Base-by-base conservation (phyloP, 2,797 vertebrate genomes). In the Ambastaia sidthimunki region DNA sequence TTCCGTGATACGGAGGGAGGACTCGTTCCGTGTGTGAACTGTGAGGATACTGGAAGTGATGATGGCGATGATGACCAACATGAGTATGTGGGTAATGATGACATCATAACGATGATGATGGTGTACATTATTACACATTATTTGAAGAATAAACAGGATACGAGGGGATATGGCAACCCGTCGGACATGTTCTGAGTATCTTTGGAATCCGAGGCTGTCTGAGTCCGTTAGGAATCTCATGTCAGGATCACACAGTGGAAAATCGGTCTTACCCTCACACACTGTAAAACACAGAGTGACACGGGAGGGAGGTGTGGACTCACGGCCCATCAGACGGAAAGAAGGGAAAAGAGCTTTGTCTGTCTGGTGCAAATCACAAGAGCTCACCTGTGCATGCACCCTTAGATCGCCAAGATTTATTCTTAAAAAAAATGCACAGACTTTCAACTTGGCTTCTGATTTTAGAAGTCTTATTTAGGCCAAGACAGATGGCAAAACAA, bases 171-270 rank as follows among this genome's bases (percentile, higher is more conserved):
- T 80, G 89, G 82, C 77, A 85, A 86, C 85, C 84, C 83, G 73
- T 84, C 71, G 84, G 90, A 90, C 89, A 90, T 86, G 83, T 28
- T 48, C 86, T 85, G 80, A 86, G 80, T 55, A 82, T 41, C 83
- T 84, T 82, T 87, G 89, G 89, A 90, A 91, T 91, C 82, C 79
- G 23, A 62, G 44, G 48, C 37, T 23, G 71, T 81, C 86, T 90
- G 83, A 79, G 79, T 75, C 80, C 86, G 89, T 78, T 79, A 90
- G 85, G 86, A 91, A 92, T 85, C 82, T 81, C 41, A 65, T 85
- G 80, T 80, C 71, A 78, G 76, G 86, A 86, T 87, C 78, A 84
- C 82, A 78, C 41, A 67, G 73, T 81, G 48, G 55, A 74, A 77
- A 76, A 82, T 85, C 57, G 73, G 44, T 71, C n/a, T 74, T 57